Percentiles rank a stretch among this genome's conserved stretches.
Evolutionary conservation across 2,797 vertebrate species (phyloP).

Genomic region (Heliangelus exortis): DNA sequence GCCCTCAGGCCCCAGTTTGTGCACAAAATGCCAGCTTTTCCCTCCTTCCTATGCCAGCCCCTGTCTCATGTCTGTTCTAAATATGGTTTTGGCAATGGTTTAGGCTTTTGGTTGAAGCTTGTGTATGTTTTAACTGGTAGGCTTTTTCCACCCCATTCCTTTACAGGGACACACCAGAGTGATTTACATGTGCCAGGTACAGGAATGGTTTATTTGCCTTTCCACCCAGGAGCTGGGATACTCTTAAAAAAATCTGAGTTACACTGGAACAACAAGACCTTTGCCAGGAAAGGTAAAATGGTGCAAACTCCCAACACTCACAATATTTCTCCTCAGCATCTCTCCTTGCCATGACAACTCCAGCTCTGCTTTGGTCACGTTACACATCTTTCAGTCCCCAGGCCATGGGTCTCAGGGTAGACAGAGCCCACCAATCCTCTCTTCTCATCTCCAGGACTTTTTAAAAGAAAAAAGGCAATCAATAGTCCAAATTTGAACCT

Average conservation of each 20-base stretch:
- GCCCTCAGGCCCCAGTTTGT: not conserved
- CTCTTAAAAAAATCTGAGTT: not conserved
- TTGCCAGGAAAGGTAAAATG: not conserved
- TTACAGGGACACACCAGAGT: not conserved
- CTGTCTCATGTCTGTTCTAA: constrained; percentile 23
- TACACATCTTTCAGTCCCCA: not conserved
- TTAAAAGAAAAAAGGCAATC: not conserved
- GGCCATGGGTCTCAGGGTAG: not conserved
- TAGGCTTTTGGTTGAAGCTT: not conserved
- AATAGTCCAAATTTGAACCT: not conserved
- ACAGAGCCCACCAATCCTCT: not conserved
- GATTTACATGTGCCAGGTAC: not conserved
- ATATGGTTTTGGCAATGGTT: constrained; percentile 17
- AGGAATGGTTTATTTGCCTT: not conserved
- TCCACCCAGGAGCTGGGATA: not conserved
- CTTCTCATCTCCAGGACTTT: not conserved
- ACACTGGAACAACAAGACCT: not conserved
- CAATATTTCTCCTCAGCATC: not conserved
- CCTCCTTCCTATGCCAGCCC: constrained; percentile 16
- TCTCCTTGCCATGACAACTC: not conserved
- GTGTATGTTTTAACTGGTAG: not conserved
- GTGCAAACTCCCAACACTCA: rapidly evolving
- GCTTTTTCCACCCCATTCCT: not conserved
- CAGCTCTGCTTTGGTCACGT: rapidly evolving
- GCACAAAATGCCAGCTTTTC: constrained; percentile 36